Evolutionary conservation across 2,797 vertebrate genomes (phyloP), one percentile per base, ranked within the genome.

Genomic region (Iguana delicatissima): DNA sequence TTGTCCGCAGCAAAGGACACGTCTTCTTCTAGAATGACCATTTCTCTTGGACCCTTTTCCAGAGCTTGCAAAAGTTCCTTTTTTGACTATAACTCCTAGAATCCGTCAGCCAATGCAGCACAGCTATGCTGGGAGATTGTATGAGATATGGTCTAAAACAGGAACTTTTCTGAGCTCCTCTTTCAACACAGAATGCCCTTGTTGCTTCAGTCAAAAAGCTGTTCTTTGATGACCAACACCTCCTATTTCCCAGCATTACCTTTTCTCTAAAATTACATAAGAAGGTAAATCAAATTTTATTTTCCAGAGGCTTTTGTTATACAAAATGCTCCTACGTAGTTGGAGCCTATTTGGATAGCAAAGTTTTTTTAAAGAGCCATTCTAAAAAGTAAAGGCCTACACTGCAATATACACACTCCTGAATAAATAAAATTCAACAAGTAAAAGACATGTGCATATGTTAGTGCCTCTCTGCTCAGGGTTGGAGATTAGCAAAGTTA

Each of bases 401-500:
- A 77, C 26, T 32, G 42, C 62, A 57, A 22, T 22, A 50, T 59
- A 67, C 13, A 38, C 20, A 52, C 20, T 76, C 3, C 80, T 77
- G 24, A 87, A 76, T 4, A 50, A 87, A 76, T 32, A 84, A 77
- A 3, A 18, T 4, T 69, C 67, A 72, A 26, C 18, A 42, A 29
- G 14, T 46, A 64, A 69, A 52, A 89, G 32, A 86, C 8, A 35
- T 9, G 18, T 59, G 32, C 18, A 76, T 10, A 26, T 72, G 84
- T 82, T 85, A 67, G 46, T 10, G 0, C 80, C 62, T 84, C 55
- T 88, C 88, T 91, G 91, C 80, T 12, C 52, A 88, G 90, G 69
- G 64, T 22, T 69, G 10, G 76, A 69, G 9, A 29, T 69, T 10
- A 59, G 57, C 57, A 57, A 57, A 59, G 57, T 59, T 69, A 69